phyloP scores from a whole-genome alignment of 2,888 invertebrate genomes.

The Torymus auratus region DNA sequence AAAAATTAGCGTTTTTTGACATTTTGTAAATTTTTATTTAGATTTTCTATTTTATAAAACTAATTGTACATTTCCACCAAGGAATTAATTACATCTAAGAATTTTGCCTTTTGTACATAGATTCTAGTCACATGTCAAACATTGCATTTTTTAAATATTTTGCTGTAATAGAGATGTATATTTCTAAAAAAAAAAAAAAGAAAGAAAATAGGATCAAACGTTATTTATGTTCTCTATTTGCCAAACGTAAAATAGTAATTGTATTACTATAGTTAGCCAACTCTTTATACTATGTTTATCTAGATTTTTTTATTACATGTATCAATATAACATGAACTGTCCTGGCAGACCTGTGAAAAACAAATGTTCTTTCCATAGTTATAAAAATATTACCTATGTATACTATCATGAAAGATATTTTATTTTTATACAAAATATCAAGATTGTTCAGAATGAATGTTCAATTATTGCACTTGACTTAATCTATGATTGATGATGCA shows the following conservation, averaged over 20 bases:
- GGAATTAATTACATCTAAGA: conserved; percentile 9
- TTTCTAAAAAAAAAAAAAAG: neutral
- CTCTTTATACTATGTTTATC: neutral
- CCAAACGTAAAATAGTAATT: conserved; percentile 18
- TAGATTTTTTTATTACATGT: neutral
- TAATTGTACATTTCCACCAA: conserved; percentile 13
- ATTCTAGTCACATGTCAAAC: conserved; percentile 46
- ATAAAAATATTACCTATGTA: conserved; percentile 24
- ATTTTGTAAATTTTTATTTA: neutral
- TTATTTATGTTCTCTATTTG: conserved; percentile 27
- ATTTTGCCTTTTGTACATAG: conserved; percentile 32
- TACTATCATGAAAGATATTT: conserved; percentile 28
- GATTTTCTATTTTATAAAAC: neutral
- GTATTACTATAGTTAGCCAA: neutral
- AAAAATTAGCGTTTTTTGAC: neutral
- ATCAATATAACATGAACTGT: neutral
- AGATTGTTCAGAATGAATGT: conserved; percentile 24
- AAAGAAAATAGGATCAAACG: conserved; percentile 15
- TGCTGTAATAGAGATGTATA: neutral
- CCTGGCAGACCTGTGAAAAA: neutral
- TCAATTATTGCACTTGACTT: conserved; percentile 37
- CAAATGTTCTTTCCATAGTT: conserved; percentile 19
- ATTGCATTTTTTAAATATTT: conserved; percentile 40
- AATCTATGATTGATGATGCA: conserved; percentile 40
- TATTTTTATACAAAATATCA: conserved; percentile 43